Base-by-base conservation (phyloP, 2,797 vertebrate species). In the Eupleurogrammus muticus region DNA sequence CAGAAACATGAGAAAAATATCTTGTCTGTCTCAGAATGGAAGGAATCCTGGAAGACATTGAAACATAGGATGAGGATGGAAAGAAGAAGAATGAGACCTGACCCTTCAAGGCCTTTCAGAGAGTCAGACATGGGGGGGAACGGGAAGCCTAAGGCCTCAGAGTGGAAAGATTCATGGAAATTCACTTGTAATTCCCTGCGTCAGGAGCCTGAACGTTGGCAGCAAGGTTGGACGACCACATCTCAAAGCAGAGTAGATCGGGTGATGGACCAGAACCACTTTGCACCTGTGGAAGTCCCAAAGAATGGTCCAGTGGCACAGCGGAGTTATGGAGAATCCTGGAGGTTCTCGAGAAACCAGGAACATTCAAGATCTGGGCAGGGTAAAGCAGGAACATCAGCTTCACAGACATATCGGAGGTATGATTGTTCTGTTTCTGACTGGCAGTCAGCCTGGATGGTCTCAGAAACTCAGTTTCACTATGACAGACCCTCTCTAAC, bases 151-250 rank as follows among this genome's bases (percentile, higher is more conserved):
- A 49, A 7, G 46, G n/a, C 38, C 7, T 58, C 75, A 4, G 77
- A 88, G 5, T 92, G 89, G 88, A 73, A 66, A 19, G 38, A 71
- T 28, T 90, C 89, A 3, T 91, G 88, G 89, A 91, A 49, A 57
- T 65, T 38, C 20, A 81, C 51, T 11, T 73, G 64, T 49, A 63
- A 58, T 8, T 52, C 70, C 2, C n/a, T 87, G 14, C 58, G 8
- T 49, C 92, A 90, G 55, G 76, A 89, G 1, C 57, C 52, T 10
- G 65, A 77, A 35, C n/a, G 53, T 7, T 93, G 90, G 90, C 68
- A 88, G 49, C 85, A 88, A 23, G 64, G 59, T 21, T 93, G 88
- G 90, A 24, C 59, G 7, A 46, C 56, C 7, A 53, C 47, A 10
- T 55, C 66, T 6, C 80, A 67, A 47, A 38, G 66, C 36, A 32